Evolutionary conservation across 2,888 invertebrate genomes (phyloP).

Genomic region (Eulithis prunata): DNA sequence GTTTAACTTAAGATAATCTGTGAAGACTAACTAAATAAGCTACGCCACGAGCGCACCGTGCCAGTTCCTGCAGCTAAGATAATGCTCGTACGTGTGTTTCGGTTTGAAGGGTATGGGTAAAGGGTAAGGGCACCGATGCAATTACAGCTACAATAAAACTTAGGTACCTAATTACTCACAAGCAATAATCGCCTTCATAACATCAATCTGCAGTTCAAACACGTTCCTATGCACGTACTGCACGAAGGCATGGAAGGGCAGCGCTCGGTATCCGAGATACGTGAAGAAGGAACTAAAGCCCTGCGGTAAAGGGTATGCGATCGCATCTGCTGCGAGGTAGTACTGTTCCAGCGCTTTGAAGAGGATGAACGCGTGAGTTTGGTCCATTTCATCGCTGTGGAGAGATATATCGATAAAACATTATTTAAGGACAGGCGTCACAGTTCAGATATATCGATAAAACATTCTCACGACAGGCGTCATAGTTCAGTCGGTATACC

Average conservation of each 20-base stretch:
- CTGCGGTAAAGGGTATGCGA: constrained; percentile 91
- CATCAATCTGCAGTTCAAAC: constrained; percentile 94
- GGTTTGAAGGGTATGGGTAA: too few relatives aligned
- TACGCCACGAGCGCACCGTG: too few relatives aligned
- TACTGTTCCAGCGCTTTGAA: constrained; percentile 93
- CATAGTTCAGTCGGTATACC: too few relatives aligned
- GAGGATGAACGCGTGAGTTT: constrained; percentile 87
- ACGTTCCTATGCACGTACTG: constrained; percentile 94
- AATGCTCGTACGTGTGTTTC: too few relatives aligned
- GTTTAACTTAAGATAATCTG: too few relatives aligned
- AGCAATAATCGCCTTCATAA: constrained; percentile 92
- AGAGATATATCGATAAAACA: neutral
- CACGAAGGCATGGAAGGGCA: constrained; percentile 91
- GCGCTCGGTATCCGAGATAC: constrained; percentile 91
- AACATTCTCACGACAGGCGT: too few relatives aligned
- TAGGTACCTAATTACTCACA: constrained; percentile 85
- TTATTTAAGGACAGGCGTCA: too few relatives aligned
- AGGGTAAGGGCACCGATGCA: too few relatives aligned
- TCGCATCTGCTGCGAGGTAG: constrained; percentile 90
- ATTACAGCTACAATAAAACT: too few relatives aligned
- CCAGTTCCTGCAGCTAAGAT: too few relatives aligned
- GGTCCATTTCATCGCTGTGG: constrained; percentile 75
- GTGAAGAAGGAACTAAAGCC: constrained; percentile 96
- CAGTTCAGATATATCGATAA: too few relatives aligned
- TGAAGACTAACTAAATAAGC: too few relatives aligned